phyloP scores from a whole-genome alignment of 2,113 vertebrate species.

The Cryptomyrus ogoouensis region DNA sequence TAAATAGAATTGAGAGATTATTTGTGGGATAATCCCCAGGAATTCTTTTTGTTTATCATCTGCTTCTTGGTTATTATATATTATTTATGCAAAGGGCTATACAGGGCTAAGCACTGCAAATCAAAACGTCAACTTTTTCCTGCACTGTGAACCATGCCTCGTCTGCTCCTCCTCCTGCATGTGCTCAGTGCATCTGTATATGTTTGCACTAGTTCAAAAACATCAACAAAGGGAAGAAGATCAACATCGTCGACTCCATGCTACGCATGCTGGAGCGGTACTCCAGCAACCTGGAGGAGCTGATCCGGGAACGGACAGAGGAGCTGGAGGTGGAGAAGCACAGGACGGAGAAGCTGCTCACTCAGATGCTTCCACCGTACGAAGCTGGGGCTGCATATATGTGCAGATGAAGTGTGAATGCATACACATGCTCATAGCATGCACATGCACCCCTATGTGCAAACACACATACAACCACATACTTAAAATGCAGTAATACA shows the following conservation, averaged over 20 bases:
- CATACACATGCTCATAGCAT: not conserved
- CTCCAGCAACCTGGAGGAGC: constrained; percentile 33
- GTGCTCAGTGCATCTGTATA: not conserved
- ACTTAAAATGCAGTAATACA: not conserved
- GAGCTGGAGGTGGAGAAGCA: constrained; percentile 53
- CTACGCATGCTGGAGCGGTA: constrained; percentile 47
- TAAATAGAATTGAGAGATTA: not conserved
- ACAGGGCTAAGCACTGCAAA: not conserved
- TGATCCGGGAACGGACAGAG: constrained; percentile 47
- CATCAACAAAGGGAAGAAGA: constrained; percentile 51
- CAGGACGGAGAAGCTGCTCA: constrained; percentile 52
- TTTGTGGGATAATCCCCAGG: not conserved
- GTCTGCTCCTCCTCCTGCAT: not conserved
- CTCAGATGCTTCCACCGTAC: constrained; percentile 52
- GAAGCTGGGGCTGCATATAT: not conserved
- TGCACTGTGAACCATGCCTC: not conserved
- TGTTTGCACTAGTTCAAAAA: constrained; percentile 41
- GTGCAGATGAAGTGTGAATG: not conserved
- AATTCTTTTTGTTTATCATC: not conserved
- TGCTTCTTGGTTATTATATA: not conserved
- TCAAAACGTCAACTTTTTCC: not conserved
- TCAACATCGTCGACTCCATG: constrained; percentile 52
- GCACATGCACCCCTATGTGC: not conserved
- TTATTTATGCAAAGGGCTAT: not conserved
- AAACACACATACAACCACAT: not conserved